Base-by-base conservation (phyloP, 2,113 vertebrate genomes). In the Ceuthmochares aereus region DNA sequence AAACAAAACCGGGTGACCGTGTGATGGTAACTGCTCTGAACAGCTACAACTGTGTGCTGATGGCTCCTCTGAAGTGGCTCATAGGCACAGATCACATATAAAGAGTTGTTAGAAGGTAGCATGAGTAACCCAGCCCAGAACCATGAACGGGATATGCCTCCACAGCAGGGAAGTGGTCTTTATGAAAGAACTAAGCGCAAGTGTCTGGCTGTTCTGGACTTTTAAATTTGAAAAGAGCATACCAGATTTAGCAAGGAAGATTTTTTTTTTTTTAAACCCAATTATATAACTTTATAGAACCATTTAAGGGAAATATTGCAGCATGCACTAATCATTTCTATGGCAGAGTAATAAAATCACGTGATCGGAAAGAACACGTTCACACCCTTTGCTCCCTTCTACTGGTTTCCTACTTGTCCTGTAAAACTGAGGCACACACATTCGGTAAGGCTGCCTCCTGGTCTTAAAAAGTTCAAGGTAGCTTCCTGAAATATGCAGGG, bases 1-100 rank as follows among this genome's bases (percentile, higher is more conserved):
- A 97, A 97, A 97, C 95, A 97, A 80, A 83, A 95, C 45, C 6
- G 18, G 95, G 85, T 42, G 49, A 75, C 67, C 85, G 7, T 29
- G 86, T 94, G 96, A 93, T 29, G 47, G 19, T 32, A 83, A 92
- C 94, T 59, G 69, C 68, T 68, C 63, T 51, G 80, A 94, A 88
- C 80, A 78, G 70, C 86, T 69, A 47, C 43, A 83, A 51, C 95
- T 81, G 81, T 82, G 77, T 51, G 89, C 81, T 7, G 25, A 60
- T 69, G 70, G 84, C 69, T 79, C n/a, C 37, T 93, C 52, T 64
- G 93, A 70, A 87, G 81, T 45, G 47, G 20, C 7, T 80, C 55
- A 60, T 42, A 59, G 85, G 36, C 22, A 64, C 59, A 51, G 56
- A 74, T 67, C 70, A 34, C 52, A 14, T 43, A 74, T 3, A 76